These are phyloP conservation scores for Pygocentrus nattereri DNA, from an alignment of 2,797 vertebrate species.

Conservation along the genomic window DNA sequence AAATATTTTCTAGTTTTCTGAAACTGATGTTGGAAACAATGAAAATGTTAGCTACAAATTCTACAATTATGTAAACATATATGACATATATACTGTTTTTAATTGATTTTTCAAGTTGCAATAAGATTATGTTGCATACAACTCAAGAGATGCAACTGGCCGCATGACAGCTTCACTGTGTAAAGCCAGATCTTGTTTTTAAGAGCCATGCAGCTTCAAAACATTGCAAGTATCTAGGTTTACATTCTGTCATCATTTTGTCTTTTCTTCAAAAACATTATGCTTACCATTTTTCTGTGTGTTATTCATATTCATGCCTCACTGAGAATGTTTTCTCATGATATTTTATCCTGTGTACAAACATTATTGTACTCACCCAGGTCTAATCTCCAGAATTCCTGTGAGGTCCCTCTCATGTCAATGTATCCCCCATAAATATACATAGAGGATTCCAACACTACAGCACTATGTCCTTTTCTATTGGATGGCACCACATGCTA, in stretches of 20 bases:
- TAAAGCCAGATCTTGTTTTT: no score
- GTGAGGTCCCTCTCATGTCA: slow-evolving; percentile 85
- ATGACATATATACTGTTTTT: no score
- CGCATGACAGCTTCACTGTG: no score
- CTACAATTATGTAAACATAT: no score
- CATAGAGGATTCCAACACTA: slow-evolving; percentile 81
- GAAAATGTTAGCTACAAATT: no score
- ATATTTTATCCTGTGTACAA: not conserved
- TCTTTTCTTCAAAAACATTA: not conserved
- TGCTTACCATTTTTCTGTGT: not conserved
- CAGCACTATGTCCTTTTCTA: slow-evolving; percentile 87
- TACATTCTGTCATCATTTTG: not conserved
- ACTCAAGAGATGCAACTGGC: no score
- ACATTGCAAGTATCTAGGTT: not conserved
- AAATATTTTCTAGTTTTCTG: no score
- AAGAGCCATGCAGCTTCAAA: not conserved
- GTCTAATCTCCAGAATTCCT: slow-evolving; percentile 87
- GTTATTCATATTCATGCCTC: not conserved
- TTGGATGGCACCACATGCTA: slow-evolving; percentile 79
- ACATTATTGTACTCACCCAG: slow-evolving; percentile 75
- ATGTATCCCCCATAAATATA: slow-evolving; percentile 86
- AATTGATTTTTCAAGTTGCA: no score
- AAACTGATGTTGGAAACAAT: no score
- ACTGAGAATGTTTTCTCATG: not conserved
- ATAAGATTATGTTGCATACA: no score